These are phyloP conservation scores for Orycteropus afer DNA, from an alignment of 2,113 vertebrate genomes.

Conservation along the genomic window DNA sequence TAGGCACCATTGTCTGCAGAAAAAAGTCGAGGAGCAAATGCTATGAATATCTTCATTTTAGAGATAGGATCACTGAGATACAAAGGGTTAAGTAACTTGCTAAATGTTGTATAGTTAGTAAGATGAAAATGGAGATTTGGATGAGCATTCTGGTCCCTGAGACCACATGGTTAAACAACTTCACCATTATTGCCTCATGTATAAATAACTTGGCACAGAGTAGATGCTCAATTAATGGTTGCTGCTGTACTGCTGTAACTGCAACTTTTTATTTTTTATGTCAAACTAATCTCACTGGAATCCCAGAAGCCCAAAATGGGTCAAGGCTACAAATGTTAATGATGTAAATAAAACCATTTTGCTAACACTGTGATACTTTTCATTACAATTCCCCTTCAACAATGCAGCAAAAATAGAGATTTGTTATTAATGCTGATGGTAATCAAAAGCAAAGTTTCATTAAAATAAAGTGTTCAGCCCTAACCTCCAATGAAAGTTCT, in stretches of 20 bases:
- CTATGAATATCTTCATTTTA: not conserved
- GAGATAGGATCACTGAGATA: not conserved
- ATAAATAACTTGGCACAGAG: not conserved
- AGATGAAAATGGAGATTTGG: not conserved
- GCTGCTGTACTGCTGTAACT: not conserved
- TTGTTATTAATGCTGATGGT: constrained; percentile 45
- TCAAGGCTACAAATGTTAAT: constrained; percentile 13
- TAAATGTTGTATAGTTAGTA: not conserved
- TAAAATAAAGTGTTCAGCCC: not conserved
- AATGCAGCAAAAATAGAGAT: not conserved
- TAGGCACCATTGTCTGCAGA: not conserved
- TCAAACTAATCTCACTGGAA: not conserved
- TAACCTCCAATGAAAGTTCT: not conserved
- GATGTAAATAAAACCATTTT: constrained; percentile 50
- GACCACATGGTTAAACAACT: not conserved
- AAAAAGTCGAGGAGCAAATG: not conserved
- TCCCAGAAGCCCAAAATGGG: constrained; percentile 1
- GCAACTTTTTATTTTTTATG: constrained; percentile 32
- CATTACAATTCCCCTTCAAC: not conserved
- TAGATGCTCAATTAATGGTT: not conserved
- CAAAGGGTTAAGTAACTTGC: not conserved
- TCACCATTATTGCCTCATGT: not conserved
- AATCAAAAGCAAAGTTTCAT: constrained; percentile 41
- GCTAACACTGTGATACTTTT: not conserved
- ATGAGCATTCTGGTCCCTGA: not conserved